A percentile compares a stretch with the other conserved stretches of the same genome.
Evolutionary conservation across 2,113 vertebrate genomes (phyloP).

Genomic region (Setophaga petechia): DNA sequence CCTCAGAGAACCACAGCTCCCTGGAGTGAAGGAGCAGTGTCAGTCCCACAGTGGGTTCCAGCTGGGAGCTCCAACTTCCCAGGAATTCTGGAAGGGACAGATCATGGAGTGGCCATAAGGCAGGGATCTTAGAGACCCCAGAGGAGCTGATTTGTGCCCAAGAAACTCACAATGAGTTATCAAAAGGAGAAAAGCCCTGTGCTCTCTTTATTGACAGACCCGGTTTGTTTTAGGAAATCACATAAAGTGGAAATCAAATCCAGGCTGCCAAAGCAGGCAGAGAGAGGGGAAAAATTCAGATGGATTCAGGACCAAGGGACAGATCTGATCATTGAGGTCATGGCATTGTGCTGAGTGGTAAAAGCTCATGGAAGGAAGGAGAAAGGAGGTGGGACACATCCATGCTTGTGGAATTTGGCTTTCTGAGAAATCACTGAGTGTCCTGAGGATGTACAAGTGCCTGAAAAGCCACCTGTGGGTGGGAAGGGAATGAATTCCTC

Average conservation of each 20-base stretch:
- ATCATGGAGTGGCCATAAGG: background rate
- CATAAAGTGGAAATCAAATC: background rate
- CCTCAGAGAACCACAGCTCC: background rate
- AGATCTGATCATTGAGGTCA: background rate
- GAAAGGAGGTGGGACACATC: background rate
- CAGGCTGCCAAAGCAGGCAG: background rate
- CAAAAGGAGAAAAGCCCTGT: background rate
- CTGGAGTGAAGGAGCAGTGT: background rate
- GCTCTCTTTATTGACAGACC: background rate
- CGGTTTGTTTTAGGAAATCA: background rate
- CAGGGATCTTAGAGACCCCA: background rate
- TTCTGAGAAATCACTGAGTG: accelerated
- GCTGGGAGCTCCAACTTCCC: background rate
- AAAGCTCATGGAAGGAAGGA: background rate
- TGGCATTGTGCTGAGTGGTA: background rate
- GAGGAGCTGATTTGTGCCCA: background rate
- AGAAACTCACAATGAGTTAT: background rate
- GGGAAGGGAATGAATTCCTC: background rate
- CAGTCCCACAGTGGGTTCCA: background rate
- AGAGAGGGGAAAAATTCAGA: background rate
- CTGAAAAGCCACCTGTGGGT: background rate
- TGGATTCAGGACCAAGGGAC: background rate
- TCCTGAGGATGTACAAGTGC: background rate
- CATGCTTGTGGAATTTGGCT: background rate
- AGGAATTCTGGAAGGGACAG: background rate